Base-by-base conservation (phyloP, 2,113 vertebrate genomes). In the Rhinopomastus cyanomelas region DNA sequence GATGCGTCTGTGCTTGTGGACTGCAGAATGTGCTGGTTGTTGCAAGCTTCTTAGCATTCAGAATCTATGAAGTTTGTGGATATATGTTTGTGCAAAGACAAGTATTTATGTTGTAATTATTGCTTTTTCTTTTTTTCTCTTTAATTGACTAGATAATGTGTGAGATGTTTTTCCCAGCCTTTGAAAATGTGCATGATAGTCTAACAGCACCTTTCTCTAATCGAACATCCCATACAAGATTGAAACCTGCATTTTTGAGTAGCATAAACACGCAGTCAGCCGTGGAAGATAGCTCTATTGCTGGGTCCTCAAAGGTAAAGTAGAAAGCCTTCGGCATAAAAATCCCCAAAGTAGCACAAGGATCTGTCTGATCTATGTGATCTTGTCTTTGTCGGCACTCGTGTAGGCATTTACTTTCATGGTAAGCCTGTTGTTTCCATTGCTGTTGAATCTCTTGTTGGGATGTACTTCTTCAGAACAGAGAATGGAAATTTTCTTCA, bases 151-250 rank as follows among this genome's bases (percentile, higher is more conserved):
- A 99, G 99, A 97, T 99, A 81, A 98, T 99, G 57, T 98, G 98
- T 65, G 98, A 99, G 91, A 96, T 99, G 93, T 98, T 99, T 96
- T 98, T 98, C 61, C 98, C 98, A 30, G 98, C 98, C 90, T 98
- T 98, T 94, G 98, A 98, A 96, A 98, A 98, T 32, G 88, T 97
- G 78, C 94, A 95, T 59, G 97, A 98, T 55, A 97, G 97, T 90
- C 88, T 98, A 90, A 96, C 97, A 52, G 96, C 97, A 23, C 97
- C 97, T 17, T 92, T 98, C 90, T 98, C 97, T 93, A 98, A 97
- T 13, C 97, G 97, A 95, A 34, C 73, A 83, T 86, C 96, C 93
- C 91, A 97, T n/a, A 97, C 96, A 30, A 96, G 97, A 91, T 95
- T 98, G 86, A 98, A 98, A 96, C 97, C 98, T 51, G 92, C 97